phyloP scores from a whole-genome alignment of 1,140 invertebrate species.

The Drosophila repleta region DNA sequence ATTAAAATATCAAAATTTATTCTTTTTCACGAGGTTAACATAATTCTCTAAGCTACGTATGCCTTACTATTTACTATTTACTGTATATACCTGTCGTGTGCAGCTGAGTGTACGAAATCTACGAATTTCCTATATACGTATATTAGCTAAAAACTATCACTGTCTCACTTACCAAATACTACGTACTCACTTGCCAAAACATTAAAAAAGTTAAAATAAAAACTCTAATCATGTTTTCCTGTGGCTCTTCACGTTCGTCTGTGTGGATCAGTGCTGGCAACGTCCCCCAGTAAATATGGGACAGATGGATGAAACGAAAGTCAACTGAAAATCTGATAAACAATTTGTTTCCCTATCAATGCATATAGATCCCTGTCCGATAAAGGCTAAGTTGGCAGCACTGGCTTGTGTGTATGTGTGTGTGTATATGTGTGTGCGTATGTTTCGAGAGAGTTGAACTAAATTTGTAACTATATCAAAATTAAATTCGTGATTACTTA shows the following conservation, averaged over 20 bases:
- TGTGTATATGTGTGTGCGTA: slow-evolving; percentile 25
- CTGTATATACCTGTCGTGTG: slow-evolving; percentile 51
- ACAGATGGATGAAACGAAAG: too few species aligned
- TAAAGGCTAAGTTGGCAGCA: too few species aligned
- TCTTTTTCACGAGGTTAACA: slow-evolving; percentile 21
- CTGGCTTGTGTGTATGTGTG: slow-evolving; percentile 7
- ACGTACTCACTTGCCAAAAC: slow-evolving; percentile 10
- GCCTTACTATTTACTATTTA: slow-evolving; percentile 52
- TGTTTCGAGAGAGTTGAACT: slow-evolving; percentile 10
- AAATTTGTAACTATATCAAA: slow-evolving; percentile 6
- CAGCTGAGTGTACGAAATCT: slow-evolving; percentile 42
- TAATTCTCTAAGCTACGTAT: slow-evolving; percentile 54
- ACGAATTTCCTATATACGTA: slow-evolving; percentile 26
- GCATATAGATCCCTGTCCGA: too few species aligned
- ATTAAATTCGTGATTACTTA: slow-evolving; percentile 28
- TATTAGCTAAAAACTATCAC: slow-evolving; percentile 41
- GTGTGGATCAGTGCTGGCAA: neutral
- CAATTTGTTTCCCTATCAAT: too few species aligned
- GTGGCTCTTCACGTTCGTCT: slow-evolving; percentile 16
- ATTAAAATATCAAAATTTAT: slow-evolving; percentile 64
- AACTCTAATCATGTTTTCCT: neutral
- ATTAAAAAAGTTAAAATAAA: too few species aligned
- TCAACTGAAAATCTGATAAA: too few species aligned
- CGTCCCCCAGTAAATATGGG: too few species aligned
- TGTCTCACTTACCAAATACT: slow-evolving; percentile 22